phyloP scores from a whole-genome alignment of 2,797 vertebrate genomes.

The Ataeniobius toweri region DNA sequence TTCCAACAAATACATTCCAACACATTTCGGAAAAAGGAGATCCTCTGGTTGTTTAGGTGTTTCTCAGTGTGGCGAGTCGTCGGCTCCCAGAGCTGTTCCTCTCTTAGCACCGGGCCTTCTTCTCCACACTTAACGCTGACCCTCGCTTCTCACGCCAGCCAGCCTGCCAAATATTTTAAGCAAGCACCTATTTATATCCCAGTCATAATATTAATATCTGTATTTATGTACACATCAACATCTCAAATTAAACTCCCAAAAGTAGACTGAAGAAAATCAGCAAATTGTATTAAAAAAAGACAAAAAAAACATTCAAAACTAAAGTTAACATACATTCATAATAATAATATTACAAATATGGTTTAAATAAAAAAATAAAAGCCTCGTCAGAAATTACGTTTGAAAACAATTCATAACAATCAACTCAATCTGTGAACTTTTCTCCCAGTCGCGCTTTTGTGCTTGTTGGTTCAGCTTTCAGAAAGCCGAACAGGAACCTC shows the following conservation, averaged over 20 bases:
- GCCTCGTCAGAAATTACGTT: neutral
- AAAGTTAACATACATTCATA: conserved; percentile 52
- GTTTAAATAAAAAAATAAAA: conserved; percentile 55
- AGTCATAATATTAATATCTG: conserved; percentile 60
- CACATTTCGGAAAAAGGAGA: neutral
- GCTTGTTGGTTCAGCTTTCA: conserved; percentile 20
- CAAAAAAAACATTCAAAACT: conserved; percentile 50
- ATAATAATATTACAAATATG: conserved; percentile 36
- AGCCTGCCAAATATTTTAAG: conserved; percentile 52
- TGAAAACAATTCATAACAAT: conserved; percentile 1
- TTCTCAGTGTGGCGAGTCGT: no score
- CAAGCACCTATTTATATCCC: conserved; percentile 64
- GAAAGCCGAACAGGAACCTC: conserved; percentile 9
- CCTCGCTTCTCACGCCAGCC: conserved; percentile 4
- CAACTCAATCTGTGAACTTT: conserved; percentile 25
- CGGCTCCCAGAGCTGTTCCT: neutral
- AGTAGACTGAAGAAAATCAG: conserved; percentile 50
- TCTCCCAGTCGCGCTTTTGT: conserved; percentile 15
- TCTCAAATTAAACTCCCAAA: conserved; percentile 34
- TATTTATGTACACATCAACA: conserved; percentile 71
- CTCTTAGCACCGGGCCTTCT: conserved; percentile 16
- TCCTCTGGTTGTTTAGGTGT: neutral
- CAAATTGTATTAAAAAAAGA: conserved; percentile 58
- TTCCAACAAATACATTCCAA: conserved; percentile 17
- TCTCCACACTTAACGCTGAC: conserved; percentile 9